Percentiles rank a stretch among this genome's conserved stretches.
Evolutionary conservation across 2,888 invertebrate species (phyloP).

Genomic region (Zaprionus obscuricornis): DNA sequence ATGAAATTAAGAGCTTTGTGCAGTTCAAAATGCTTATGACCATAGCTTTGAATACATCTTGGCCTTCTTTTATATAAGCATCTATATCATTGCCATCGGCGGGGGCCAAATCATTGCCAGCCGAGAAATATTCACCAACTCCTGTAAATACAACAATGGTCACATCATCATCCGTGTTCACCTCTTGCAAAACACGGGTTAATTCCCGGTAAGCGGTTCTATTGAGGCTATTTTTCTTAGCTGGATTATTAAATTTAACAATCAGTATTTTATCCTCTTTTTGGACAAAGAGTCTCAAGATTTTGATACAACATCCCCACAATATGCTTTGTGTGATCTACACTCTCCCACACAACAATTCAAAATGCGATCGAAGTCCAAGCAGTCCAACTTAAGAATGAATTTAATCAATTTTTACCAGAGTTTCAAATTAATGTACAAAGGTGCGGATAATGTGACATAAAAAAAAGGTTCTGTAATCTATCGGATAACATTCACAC

Average conservation of each 20-base stretch:
- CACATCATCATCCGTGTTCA: slow-evolving; percentile 87
- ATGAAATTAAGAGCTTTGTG: slow-evolving; percentile 93
- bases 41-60: slow-evolving; percentile 85
- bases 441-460: too few relatives aligned
- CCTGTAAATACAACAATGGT: slow-evolving; percentile 89
- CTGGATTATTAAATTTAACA: slow-evolving; percentile 89
- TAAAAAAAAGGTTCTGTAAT: too few relatives aligned
- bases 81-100: slow-evolving; percentile 45
- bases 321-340: too few relatives aligned
- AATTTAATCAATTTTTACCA: slow-evolving; percentile 6
- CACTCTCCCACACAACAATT: too few relatives aligned
- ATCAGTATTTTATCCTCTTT: slow-evolving; percentile 85
- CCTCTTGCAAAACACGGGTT: slow-evolving; percentile 87
- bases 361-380: slow-evolving; percentile 38
- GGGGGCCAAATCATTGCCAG: slow-evolving; percentile 75
- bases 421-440: too few relatives aligned
- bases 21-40: slow-evolving; percentile 85
- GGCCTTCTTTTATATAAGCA: slow-evolving; percentile 73
- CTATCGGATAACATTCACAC: too few relatives aligned
- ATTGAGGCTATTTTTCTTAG: slow-evolving; percentile 91
- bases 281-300: slow-evolving; percentile 67
- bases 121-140: slow-evolving; percentile 76
- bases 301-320: slow-evolving; percentile 61
- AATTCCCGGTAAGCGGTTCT: slow-evolving; percentile 88
- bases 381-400: background rate